Conservation (phyloP, 2,888 invertebrate species). For the Venusia cambrica region DNA sequence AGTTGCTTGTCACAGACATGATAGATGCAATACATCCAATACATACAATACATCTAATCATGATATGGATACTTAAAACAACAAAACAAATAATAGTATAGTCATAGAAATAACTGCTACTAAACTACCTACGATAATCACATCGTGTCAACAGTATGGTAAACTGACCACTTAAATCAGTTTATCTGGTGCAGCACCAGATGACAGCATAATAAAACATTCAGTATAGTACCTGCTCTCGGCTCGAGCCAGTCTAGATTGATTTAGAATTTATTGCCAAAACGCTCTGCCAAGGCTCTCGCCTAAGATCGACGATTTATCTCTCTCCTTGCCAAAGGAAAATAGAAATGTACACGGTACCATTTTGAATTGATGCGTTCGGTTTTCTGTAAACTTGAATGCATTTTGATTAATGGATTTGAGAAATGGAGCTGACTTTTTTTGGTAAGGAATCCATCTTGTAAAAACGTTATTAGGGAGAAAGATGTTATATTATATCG, state of each 20-base stretch:
- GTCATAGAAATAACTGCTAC: too few species aligned
- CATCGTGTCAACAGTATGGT: conserved; percentile 3
- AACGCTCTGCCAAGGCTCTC: conserved; percentile 55
- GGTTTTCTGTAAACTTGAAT: conserved; percentile 24
- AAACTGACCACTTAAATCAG: conserved; percentile 8
- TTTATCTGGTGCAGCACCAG: conserved; percentile 12
- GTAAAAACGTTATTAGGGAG: too few species aligned
- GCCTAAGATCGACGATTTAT: conserved; percentile 65
- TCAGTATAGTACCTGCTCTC: conserved; percentile 15
- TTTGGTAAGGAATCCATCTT: too few species aligned
- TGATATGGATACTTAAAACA: too few species aligned
- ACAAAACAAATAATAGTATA: too few species aligned
- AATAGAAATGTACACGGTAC: conserved; percentile 30
- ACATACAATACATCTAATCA: too few species aligned
- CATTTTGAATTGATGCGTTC: conserved; percentile 26
- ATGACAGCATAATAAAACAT: conserved; percentile 19
- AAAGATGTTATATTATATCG: too few species aligned
- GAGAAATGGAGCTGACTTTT: too few species aligned
- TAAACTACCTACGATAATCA: too few species aligned
- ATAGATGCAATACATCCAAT: too few species aligned
- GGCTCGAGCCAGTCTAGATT: conserved; percentile 48
- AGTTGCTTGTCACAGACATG: too few species aligned
- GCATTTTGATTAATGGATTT: conserved; percentile 28
- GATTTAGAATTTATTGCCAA: conserved; percentile 70
- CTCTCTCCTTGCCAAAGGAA: conserved; percentile 34